phyloP scores from a whole-genome alignment of 2,113 vertebrate genomes.

The Phainopepla nitens region DNA sequence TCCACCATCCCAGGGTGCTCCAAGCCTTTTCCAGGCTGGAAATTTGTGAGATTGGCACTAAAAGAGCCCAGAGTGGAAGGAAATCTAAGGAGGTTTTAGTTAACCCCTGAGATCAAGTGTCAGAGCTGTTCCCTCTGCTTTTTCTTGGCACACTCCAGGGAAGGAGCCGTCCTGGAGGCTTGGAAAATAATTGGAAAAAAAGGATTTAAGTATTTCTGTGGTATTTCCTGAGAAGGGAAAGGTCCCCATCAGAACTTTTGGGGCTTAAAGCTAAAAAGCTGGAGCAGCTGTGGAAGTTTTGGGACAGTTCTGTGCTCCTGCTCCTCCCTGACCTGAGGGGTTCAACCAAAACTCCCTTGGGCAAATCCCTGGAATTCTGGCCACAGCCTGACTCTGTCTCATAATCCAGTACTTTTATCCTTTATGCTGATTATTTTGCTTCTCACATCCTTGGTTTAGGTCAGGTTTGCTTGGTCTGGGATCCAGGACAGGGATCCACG shows the following conservation, averaged over 20 bases:
- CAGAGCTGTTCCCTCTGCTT: too few relatives aligned
- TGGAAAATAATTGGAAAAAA: not conserved
- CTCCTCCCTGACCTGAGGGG: fast-evolving
- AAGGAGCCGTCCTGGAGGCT: not conserved
- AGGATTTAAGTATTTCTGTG: not conserved
- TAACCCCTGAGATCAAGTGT: not conserved
- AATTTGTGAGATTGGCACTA: not conserved
- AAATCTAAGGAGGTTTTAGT: not conserved
- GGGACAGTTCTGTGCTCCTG: not conserved
- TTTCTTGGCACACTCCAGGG: not conserved
- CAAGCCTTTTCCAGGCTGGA: not conserved
- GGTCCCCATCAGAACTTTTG: not conserved
- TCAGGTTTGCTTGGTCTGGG: not conserved
- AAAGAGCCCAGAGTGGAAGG: not conserved
- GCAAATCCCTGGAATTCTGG: not conserved
- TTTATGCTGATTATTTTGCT: fast-evolving
- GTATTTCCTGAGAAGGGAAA: not conserved
- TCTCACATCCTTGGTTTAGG: fast-evolving
- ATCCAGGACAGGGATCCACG: fast-evolving
- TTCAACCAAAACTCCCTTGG: not conserved
- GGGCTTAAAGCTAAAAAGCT: not conserved
- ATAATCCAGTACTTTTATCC: fast-evolving
- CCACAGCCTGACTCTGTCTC: too few relatives aligned
- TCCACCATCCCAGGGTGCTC: not conserved
- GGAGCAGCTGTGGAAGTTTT: not conserved